Conservation (phyloP, 2,113 vertebrate genomes). For the Alosa alosa region DNA sequence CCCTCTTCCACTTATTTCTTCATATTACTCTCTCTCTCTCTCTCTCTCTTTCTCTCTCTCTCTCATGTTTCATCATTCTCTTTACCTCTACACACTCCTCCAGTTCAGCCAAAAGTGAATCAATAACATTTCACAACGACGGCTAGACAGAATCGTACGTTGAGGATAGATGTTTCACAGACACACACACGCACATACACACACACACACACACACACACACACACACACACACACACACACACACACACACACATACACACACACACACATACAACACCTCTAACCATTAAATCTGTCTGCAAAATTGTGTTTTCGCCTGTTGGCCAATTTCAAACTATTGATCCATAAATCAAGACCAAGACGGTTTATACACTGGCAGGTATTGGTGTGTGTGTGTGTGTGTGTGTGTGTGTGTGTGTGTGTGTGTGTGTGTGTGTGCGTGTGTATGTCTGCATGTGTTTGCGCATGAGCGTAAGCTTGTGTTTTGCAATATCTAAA, state of each 20-base stretch:
- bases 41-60: background rate
- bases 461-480: no score
- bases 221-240: background rate
- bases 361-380: background rate
- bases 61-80: background rate
- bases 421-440: no score
- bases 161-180: background rate
- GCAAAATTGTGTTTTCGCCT: background rate
- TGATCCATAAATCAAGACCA: background rate
- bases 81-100: background rate
- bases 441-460: no score
- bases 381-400: background rate
- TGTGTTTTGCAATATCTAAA: no score
- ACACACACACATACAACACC: background rate
- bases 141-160: background rate
- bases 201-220: background rate
- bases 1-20: no score
- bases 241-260: background rate
- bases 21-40: background rate
- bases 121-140: background rate
- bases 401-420: background rate
- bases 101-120: background rate
- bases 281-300: background rate
- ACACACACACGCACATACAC: background rate
- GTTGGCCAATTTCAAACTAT: conserved; percentile 9